Evolutionary conservation across 2,113 vertebrate species (phyloP).

Genomic region (Scalopus aquaticus): DNA sequence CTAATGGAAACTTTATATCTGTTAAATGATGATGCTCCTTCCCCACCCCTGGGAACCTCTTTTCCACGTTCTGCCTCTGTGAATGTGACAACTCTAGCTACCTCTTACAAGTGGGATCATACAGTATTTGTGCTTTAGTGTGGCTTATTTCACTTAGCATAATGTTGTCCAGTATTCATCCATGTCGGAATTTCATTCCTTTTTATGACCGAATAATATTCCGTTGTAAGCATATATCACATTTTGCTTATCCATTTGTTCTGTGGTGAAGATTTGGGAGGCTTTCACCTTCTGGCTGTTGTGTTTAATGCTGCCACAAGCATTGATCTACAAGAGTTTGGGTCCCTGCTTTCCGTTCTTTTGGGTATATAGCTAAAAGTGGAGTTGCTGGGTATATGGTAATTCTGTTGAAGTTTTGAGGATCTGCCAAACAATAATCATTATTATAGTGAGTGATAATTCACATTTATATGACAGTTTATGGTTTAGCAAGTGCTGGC

Average conservation of each 20-base stretch:
- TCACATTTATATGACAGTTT: no score
- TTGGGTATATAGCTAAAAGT: not conserved
- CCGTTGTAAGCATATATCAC: no score
- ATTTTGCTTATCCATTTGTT: not conserved
- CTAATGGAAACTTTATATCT: not conserved
- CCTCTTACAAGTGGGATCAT: not conserved
- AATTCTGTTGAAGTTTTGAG: constrained; percentile 23
- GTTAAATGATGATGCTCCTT: not conserved
- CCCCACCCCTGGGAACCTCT: no score
- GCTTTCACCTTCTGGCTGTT: not conserved
- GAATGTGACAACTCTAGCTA: not conserved
- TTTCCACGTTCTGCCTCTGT: not conserved
- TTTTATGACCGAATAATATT: not conserved
- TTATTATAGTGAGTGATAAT: no score
- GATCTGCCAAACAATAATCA: no score
- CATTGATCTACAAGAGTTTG: not conserved
- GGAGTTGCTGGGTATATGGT: not conserved
- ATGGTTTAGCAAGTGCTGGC: no score
- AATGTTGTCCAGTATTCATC: no score
- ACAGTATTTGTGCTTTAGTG: not conserved
- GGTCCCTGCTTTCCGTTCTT: not conserved
- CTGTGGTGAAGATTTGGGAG: not conserved
- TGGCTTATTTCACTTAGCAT: no score
- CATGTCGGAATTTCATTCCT: not conserved
- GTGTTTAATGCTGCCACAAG: not conserved